Percentiles rank a stretch among this genome's conserved stretches.
phyloP scores from a whole-genome alignment of 2,113 vertebrate species.

The Phalacrocorax aristotelis region DNA sequence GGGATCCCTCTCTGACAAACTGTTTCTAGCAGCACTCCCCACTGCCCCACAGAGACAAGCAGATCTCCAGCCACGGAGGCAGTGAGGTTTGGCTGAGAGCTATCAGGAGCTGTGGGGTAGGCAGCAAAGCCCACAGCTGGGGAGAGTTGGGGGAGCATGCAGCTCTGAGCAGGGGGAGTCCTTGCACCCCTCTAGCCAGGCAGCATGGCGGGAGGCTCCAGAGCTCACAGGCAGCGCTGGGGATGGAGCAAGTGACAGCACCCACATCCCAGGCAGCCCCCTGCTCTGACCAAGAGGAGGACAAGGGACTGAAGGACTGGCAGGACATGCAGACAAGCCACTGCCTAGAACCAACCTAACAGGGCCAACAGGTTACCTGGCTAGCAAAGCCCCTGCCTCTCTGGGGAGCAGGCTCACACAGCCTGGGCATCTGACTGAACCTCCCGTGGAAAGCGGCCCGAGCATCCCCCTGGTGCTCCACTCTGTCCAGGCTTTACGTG shows the following conservation, averaged over 20 bases:
- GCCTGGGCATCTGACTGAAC: accelerated
- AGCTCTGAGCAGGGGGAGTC: neutral
- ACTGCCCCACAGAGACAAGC: neutral
- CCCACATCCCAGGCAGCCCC: neutral
- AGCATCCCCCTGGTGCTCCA: neutral
- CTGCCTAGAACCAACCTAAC: neutral
- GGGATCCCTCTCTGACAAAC: neutral
- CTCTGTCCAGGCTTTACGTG: neutral
- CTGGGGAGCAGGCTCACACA: accelerated
- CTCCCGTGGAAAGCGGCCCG: neutral
- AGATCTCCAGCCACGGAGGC: neutral
- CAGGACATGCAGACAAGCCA: neutral
- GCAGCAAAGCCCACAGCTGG: neutral
- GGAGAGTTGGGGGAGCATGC: neutral
- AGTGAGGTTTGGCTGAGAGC: neutral
- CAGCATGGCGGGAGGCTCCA: neutral
- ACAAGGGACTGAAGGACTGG: neutral
- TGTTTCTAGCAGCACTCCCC: neutral
- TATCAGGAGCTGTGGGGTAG: neutral
- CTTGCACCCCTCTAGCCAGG: neutral
- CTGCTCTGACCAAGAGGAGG: neutral
- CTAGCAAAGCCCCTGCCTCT: neutral
- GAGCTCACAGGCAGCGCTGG: neutral
- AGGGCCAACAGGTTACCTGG: neutral
- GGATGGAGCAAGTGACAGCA: accelerated